Conservation (phyloP, 92 coral and sea anemone species). For the Pocillopora grandis region DNA sequence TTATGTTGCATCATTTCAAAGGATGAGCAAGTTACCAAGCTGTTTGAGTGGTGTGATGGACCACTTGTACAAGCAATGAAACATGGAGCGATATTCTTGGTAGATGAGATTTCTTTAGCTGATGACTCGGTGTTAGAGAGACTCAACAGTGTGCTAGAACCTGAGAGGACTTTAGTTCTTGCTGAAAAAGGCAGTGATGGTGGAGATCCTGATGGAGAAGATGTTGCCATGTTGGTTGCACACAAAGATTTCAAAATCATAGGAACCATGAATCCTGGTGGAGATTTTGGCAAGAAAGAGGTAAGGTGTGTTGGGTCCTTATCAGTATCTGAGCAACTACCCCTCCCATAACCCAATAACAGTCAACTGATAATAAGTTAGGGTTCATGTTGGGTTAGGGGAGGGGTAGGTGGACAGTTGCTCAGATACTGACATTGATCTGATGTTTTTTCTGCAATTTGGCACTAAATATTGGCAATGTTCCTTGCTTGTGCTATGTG, state of each 20-base stretch:
- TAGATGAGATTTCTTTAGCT: constrained; percentile 96
- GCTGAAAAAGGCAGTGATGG: constrained; percentile 88
- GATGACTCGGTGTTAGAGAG: constrained; percentile 98
- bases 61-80: constrained; percentile 91
- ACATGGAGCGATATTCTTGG: constrained; percentile 87
- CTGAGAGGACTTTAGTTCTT: constrained; percentile 92
- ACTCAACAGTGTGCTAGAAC: constrained; percentile 96
- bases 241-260: constrained; percentile 74
- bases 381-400: too few species aligned
- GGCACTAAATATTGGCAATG: too few species aligned
- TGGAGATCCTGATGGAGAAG: constrained; percentile 56
- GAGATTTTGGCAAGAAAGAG: constrained; percentile 99
- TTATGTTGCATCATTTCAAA: constrained; percentile 2
- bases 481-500: too few species aligned
- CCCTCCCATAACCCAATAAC: too few species aligned
- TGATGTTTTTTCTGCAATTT: too few species aligned
- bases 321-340: background rate
- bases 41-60: constrained; percentile 99
- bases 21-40: constrained; percentile 73
- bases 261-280: constrained; percentile 99
- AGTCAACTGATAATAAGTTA: too few species aligned
- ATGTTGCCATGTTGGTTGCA: constrained; percentile 79
- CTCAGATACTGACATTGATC: too few species aligned
- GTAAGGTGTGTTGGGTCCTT: constrained; percentile 41
- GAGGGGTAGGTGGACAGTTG: background rate